Percentiles rank a stretch among this genome's conserved stretches.
Evolutionary conservation across 2,113 vertebrate genomes (phyloP).

Genomic region (Saguinus imperator): DNA sequence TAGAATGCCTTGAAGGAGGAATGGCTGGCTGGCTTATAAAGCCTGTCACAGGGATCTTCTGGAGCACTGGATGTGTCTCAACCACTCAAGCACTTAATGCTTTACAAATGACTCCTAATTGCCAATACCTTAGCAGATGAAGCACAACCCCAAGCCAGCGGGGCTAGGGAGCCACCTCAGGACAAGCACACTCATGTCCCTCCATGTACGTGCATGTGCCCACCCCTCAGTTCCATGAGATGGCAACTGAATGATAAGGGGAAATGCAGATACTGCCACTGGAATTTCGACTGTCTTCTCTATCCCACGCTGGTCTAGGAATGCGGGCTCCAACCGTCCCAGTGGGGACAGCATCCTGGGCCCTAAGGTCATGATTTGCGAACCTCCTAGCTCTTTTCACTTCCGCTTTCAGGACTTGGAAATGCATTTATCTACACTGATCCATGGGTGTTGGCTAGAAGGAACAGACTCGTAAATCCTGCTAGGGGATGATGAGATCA

Average conservation of each 20-base stretch:
- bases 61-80: too few relatives aligned
- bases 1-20: not conserved
- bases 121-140: not conserved
- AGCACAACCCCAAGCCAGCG: not conserved
- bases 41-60: accelerated
- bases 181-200: not conserved
- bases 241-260: accelerated
- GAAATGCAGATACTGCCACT: not conserved
- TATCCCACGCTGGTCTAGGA: not conserved
- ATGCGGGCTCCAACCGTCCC: not conserved
- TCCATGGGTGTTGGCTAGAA: not conserved
- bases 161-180: not conserved
- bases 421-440: conserved; percentile 15
- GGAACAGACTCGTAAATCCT: not conserved
- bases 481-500: not conserved
- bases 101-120: not conserved
- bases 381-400: not conserved
- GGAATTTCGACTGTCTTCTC: not conserved
- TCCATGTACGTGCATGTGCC: accelerated
- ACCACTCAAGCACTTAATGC: not conserved
- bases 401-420: not conserved
- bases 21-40: not conserved
- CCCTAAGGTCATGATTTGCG: not conserved
- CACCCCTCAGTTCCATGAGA: not conserved
- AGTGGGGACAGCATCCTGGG: not conserved